Base-by-base conservation (phyloP, 2,888 invertebrate genomes). In the Crepidodera aurea region DNA sequence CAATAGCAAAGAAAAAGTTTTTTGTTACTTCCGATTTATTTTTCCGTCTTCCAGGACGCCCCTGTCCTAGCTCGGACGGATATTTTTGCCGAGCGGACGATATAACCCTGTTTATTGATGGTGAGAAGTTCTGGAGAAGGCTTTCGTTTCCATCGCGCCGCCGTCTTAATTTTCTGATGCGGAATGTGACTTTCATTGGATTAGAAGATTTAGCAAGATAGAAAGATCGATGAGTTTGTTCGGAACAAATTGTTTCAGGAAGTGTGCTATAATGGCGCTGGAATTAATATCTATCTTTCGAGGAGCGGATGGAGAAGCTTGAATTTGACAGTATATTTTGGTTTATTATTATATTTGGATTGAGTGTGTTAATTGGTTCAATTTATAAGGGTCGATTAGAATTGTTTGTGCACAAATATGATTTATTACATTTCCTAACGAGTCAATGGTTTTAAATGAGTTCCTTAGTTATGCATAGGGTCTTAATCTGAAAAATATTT, bases 71-170 rank as follows among this genome's bases (percentile, higher is more conserved):
- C 70, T 58, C 67, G 71, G 68, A 66, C 67, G 68, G 60, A 51
- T 63, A 70, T 71, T 67, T 69, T 56, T 64, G 55, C 25, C 51
- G 68, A 73, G 74, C 71, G 72, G 73, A 67, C 61, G 53, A 62
- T 50, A 48, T 51, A 40, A 44, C 42, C 42, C 53, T 54, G 62
- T 62, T 62, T 58, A 62, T 56, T 34, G 60, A 54, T 42, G 51
- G 25, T 25, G 48, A 46, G 15, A 48, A 53, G 54, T 16, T 54
- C 37, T 27, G 25, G 16, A 53, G 34, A 46, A 51, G 48, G 40
- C 18, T 34, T 37, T 46, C 48, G 27, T 53, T 29, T 13, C 39
- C 39, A 18, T 22, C 44, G 32, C 40, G 25, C 37, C 53, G 10
- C 39, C 51, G 50, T 60, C 60, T 55, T 60, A 60, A 60, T 60